Evolutionary conservation across 2,113 vertebrate species (phyloP), one percentile per base, ranked within the genome.

Genomic region (Tenrec ecaudatus): DNA sequence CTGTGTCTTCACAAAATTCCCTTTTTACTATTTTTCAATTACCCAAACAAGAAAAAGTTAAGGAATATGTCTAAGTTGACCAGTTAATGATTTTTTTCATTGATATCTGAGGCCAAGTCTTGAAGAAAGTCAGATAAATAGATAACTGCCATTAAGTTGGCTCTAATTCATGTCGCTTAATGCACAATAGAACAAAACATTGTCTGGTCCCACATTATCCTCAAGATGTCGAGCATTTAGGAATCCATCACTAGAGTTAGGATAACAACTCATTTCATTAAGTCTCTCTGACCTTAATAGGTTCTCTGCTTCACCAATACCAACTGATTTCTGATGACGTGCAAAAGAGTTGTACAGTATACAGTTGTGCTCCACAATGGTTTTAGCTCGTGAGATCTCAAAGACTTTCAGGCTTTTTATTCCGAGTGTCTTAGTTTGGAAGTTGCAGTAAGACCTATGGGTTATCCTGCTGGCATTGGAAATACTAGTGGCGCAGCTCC

Each of bases 1-100:
- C 62, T n/a, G n/a, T 69, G 40, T 58, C 16, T 89, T 71, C 86
- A 82, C 6, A 47, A 78, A 57, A 1, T 83, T 88, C 3, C 6
- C 22, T 78, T 82, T 43, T 27, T 82, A 73, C 3, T 10, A 6
- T 69, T 93, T 86, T 75, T 89, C n/a, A 87, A 92, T 87, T 80
- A 89, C 76, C 3, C 53, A 87, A n/a, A 25, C 0, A 25, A 27
- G 20, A 83, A 81, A 2, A 16, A 79, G 31, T 36, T 38, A 75
- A 71, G 2, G 4, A 73, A 36, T 15, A 36, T 58, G 12, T 15
- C 64, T 10, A 22, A 75, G 83, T 0, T 64, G 31, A 76, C 53
- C 8, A 68, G 60, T 68, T 27, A 43, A 20, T 81, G 25, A 19
- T 0, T 8, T 71, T 87, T 68, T 84, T 86, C 38, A 29, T 27